Evolutionary conservation across 2,113 vertebrate species (phyloP).

Genomic region (Odocoileus virginianus): DNA sequence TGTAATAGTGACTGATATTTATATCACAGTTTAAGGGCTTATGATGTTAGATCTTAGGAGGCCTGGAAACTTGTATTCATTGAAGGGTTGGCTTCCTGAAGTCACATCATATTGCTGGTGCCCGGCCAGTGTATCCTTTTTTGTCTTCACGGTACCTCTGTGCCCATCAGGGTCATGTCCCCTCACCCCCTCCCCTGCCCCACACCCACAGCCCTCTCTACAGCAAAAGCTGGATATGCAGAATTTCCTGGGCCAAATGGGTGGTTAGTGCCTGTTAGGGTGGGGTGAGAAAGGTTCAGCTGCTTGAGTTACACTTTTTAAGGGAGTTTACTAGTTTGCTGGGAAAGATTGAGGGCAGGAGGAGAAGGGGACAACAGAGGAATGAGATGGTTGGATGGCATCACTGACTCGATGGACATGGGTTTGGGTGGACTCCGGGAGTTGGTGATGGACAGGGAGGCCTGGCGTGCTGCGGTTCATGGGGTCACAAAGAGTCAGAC

Average conservation of each 20-base stretch:
- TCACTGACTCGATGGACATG: neutral
- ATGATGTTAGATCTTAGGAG: accelerated
- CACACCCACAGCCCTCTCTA: accelerated
- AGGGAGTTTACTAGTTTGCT: neutral
- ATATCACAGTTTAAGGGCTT: accelerated
- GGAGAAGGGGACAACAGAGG: neutral
- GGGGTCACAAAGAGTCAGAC: neutral
- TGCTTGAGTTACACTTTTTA: neutral
- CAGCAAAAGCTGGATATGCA: neutral
- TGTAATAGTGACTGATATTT: neutral
- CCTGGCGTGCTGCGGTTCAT: neutral
- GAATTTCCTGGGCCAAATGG: neutral
- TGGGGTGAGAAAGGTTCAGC: accelerated
- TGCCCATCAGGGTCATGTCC: accelerated
- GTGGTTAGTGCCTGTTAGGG: neutral
- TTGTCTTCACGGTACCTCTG: accelerated
- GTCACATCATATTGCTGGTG: accelerated
- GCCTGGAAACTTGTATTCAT: neutral
- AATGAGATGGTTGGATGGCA: neutral
- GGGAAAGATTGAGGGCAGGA: neutral
- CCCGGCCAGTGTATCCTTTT: accelerated
- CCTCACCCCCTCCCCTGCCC: accelerated
- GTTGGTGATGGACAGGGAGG: neutral
- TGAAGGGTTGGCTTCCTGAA: neutral
- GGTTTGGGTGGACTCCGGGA: neutral